These are phyloP conservation scores for Bombus terrestris DNA, from an alignment of 1,140 invertebrate genomes.

Conservation along the genomic window DNA sequence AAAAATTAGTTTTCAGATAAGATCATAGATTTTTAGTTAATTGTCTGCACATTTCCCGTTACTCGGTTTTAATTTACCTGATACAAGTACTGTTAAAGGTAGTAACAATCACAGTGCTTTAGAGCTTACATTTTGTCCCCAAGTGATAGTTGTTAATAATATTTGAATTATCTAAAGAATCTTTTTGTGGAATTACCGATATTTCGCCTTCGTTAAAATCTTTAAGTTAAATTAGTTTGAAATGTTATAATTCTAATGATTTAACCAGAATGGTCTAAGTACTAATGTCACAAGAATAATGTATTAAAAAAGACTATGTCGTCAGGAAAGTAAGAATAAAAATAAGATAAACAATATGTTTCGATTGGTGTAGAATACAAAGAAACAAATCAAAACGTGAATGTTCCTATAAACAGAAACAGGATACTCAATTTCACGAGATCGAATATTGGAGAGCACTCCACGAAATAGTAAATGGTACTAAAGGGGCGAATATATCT, in stretches of 20 bases:
- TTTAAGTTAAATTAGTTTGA: too few species aligned
- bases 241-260: neutral
- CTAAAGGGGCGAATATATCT: conserved; percentile 18
- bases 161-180: too few species aligned
- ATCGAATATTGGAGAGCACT: conserved; percentile 8
- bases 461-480: neutral
- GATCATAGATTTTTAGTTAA: too few species aligned
- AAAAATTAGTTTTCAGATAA: neutral
- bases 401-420: neutral
- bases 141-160: too few species aligned
- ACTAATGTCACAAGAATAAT: neutral
- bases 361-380: neutral
- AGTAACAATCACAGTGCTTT: too few species aligned
- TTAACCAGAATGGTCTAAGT: neutral
- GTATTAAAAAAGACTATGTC: neutral
- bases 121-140: too few species aligned
- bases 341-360: neutral
- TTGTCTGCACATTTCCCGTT: too few species aligned
- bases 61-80: too few species aligned
- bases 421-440: neutral
- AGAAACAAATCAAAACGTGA: neutral
- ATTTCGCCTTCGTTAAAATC: too few species aligned
- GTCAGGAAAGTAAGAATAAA: neutral
- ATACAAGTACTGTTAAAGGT: too few species aligned
- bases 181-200: too few species aligned